These are phyloP conservation scores for Prosopocoilus inquinatus DNA, from an alignment of 2,888 invertebrate genomes.

Conservation along the genomic window DNA sequence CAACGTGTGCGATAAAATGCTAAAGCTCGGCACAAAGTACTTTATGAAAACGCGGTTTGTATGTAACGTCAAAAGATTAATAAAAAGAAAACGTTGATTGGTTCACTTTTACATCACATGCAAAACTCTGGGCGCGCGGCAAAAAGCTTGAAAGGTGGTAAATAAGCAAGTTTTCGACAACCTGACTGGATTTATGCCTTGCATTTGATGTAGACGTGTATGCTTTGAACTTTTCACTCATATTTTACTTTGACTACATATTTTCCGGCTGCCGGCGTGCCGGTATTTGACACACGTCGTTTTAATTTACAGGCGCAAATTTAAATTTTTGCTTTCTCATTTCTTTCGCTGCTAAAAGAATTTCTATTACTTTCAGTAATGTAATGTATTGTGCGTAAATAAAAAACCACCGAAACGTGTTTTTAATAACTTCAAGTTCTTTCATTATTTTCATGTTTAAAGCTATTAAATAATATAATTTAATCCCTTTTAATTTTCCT, in stretches of 20 bases:
- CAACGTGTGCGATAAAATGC: neutral
- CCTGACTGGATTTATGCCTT: slow-evolving; percentile 41
- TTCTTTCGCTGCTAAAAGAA: neutral
- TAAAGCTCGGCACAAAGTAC: slow-evolving; percentile 3
- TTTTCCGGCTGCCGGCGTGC: slow-evolving; percentile 42
- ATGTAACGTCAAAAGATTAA: slow-evolving; percentile 30
- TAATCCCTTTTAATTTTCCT: too few species aligned
- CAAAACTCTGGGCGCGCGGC: slow-evolving; percentile 33
- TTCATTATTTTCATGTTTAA: too few species aligned
- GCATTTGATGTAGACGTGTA: slow-evolving; percentile 35
- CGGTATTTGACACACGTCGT: slow-evolving; percentile 41
- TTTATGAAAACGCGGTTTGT: slow-evolving; percentile 11
- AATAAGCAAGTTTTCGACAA: slow-evolving; percentile 49
- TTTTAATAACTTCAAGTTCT: too few species aligned
- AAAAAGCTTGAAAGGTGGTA: slow-evolving; percentile 43
- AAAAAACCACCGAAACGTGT: neutral
- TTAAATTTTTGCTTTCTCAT: neutral
- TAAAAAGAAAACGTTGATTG: slow-evolving; percentile 45
- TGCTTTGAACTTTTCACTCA: slow-evolving; percentile 46
- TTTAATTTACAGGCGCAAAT: slow-evolving; percentile 28
- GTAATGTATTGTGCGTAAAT: neutral
- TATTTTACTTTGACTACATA: slow-evolving; percentile 45
- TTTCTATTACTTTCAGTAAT: neutral
- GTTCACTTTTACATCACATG: slow-evolving; percentile 44
- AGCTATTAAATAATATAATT: too few species aligned